Evolutionary conservation across 2,113 vertebrate genomes (phyloP).

Genomic region (Pangasianodon gigas): DNA sequence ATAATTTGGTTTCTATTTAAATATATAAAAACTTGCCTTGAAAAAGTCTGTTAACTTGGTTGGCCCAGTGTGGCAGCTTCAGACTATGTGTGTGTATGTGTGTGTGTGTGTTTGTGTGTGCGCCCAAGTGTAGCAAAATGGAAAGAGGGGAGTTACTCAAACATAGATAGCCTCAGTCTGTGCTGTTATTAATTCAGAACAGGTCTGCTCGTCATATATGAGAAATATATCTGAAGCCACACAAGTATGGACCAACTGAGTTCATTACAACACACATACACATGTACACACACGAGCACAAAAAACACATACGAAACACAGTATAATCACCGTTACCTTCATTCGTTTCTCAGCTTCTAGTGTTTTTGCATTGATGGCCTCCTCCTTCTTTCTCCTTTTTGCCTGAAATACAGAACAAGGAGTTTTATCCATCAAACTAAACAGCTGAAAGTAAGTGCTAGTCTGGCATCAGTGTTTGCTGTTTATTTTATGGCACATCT

Average conservation of each 20-base stretch:
- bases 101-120: not conserved
- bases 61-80: not conserved
- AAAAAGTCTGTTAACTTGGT: not conserved
- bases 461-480: not conserved
- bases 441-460: not conserved
- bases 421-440: conserved; percentile 55
- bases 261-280: not conserved
- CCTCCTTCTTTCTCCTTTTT: conserved; percentile 95
- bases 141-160: conserved; percentile 7
- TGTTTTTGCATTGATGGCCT: conserved; percentile 94
- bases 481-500: not conserved
- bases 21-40: not conserved
- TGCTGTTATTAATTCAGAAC: not conserved
- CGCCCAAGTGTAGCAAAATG: not conserved
- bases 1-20: not conserved
- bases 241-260: not conserved
- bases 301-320: not conserved
- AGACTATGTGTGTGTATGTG: conserved; percentile 22
- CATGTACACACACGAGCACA: not conserved
- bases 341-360: conserved; percentile 92
- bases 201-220: not conserved
- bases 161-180: not conserved
- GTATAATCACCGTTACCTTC: conserved; percentile 78
- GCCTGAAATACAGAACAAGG: conserved; percentile 84
- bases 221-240: not conserved